Evolutionary conservation across 2,113 vertebrate species (phyloP).

Genomic region (human (Homo sapiens)): GRCh38 chr18:76041501-76042000

Average conservation of each 20-base stretch:
- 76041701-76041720: background rate
- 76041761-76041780: background rate
- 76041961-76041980: background rate
- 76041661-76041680: background rate
- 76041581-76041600: accelerated
- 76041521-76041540: accelerated
- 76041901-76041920: no score
- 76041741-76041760: background rate
- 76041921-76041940: background rate
- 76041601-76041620: background rate
- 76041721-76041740: background rate
- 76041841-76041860: background rate
- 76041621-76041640: accelerated
- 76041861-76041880: accelerated
- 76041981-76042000: background rate
- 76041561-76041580: accelerated
- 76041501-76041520: background rate
- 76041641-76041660: no score
- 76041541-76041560: background rate
- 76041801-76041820: background rate
- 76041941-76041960: background rate
- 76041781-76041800: background rate
- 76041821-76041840: accelerated
- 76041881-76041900: background rate
- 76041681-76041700: background rate